Conservation (phyloP, 2,113 vertebrate genomes). For the Thunnus thynnus region DNA sequence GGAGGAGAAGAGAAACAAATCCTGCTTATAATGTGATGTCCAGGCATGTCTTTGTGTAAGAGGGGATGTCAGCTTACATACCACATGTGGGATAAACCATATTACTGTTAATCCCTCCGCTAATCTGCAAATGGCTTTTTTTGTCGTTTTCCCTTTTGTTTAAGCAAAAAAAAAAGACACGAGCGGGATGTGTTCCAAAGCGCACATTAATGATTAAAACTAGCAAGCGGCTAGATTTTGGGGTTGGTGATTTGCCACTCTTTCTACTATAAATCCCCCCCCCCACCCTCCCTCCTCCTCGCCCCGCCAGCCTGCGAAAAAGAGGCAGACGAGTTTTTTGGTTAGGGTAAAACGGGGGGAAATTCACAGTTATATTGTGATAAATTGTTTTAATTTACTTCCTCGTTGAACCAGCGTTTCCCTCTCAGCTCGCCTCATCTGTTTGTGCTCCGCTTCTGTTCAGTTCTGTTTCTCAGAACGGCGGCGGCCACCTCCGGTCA, state of each 20-base stretch:
- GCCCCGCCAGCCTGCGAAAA: conserved; percentile 1
- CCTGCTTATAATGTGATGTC: conserved; percentile 72
- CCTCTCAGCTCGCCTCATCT: not conserved
- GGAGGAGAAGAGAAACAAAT: conserved; percentile 66
- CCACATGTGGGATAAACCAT: conserved; percentile 81
- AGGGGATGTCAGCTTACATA: conserved; percentile 76
- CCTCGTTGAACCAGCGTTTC: not conserved
- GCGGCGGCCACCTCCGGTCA: conserved; percentile 12
- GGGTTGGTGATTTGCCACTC: conserved; percentile 49
- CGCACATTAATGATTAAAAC: conserved; percentile 79
- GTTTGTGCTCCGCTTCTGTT: conserved; percentile 1
- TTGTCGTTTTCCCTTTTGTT: conserved; percentile 74
- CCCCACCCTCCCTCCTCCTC: not conserved
- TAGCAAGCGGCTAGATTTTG: conserved; percentile 51
- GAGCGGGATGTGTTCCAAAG: conserved; percentile 71
- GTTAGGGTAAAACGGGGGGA: not conserved
- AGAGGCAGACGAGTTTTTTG: conserved; percentile 21
- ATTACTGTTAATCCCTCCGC: conserved; percentile 79
- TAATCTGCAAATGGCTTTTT: conserved; percentile 82
- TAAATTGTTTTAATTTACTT: conserved; percentile 44
- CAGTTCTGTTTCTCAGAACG: conserved; percentile 16
- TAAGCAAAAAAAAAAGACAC: conserved; percentile 50
- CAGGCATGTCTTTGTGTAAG: conserved; percentile 75
- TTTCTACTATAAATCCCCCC: conserved; percentile 48
- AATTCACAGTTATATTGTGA: conserved; percentile 32